Conservation (phyloP, 2,113 vertebrate genomes). For the Gorsachius goisagi region DNA sequence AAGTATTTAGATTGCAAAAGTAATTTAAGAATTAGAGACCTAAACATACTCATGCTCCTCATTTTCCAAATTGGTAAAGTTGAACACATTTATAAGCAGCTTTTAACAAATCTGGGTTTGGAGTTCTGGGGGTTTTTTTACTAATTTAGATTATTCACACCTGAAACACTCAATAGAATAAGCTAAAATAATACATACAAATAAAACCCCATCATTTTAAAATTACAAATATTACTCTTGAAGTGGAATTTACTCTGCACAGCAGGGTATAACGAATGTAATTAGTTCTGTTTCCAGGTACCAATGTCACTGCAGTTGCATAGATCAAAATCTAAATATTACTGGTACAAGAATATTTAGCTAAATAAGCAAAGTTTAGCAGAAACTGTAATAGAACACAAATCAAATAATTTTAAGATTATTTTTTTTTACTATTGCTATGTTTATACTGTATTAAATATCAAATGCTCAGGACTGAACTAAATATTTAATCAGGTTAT, state of each 20-base stretch:
- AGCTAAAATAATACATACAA: constrained; percentile 51
- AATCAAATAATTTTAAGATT: constrained; percentile 67
- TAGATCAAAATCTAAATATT: constrained; percentile 67
- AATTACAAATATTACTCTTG: constrained; percentile 45
- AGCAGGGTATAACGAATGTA: constrained; percentile 58
- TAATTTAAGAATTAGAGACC: constrained; percentile 49
- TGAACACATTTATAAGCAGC: constrained; percentile 50
- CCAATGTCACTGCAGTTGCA: constrained; percentile 65
- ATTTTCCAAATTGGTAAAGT: constrained; percentile 39
- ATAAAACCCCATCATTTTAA: constrained; percentile 39
- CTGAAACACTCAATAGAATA: constrained; percentile 52
- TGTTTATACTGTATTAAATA: constrained; percentile 75
- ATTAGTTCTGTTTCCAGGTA: constrained; percentile 65
- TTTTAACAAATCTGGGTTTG: constrained; percentile 49
- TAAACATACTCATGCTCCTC: not conserved
- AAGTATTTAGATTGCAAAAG: constrained; percentile 42
- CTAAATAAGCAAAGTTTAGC: constrained; percentile 73
- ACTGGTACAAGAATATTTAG: constrained; percentile 69
- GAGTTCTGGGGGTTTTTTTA: constrained; percentile 36
- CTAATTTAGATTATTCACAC: constrained; percentile 54
- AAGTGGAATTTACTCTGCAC: constrained; percentile 56
- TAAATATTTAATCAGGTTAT: constrained; percentile 82
- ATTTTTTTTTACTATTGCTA: constrained; percentile 60
- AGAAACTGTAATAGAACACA: constrained; percentile 61
- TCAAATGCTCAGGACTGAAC: constrained; percentile 84